Base-by-base conservation (phyloP, 2,113 vertebrate species). In the Zapornia atra region DNA sequence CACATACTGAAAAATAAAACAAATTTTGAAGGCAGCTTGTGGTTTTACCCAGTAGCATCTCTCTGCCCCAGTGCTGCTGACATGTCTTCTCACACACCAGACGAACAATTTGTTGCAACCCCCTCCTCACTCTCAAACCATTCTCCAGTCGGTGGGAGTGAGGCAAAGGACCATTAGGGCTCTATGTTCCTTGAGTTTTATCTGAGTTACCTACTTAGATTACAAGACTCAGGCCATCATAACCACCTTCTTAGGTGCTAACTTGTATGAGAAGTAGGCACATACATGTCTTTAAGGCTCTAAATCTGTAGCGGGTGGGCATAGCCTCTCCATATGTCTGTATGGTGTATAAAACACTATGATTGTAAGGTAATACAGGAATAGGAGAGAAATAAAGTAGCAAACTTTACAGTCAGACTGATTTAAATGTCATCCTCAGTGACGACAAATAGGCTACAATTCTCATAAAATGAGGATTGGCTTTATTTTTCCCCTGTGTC, bases 121-220 rank as follows among this genome's bases (percentile, higher is more conserved):
- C 5, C 7, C 26, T 75, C 56, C 38, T 57, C 0, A 0, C 10
- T 29, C 11, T 60, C 38, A 69, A 63, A 13, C 5, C 3, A 20
- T 57, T 28, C 34, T 86, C 36, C 22, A 1, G 2, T 5, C 21
- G 28, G 3, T 56, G 19, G 24, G 12, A 85, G 5, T 15, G 28
- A 50, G 40, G 9, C 7, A 79, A 70, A 61, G 80, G 53, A n/a
- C 63, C 24, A 10, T 25, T 22, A 71, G 18, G 20, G 21, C 2
- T 77, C 9, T 57, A 2, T 65, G 25, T 44, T 86, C 54, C 36
- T 88, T 56, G 21, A 19, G 11, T 12, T 59, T 57, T 42, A 31
- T 18, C 7, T 76, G 31, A 75, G 29, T 76, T 92, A 36, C 9
- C 11, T 46, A 18, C 34, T 59, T 73, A 59, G 12, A 14, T 85